Evolutionary conservation across 1,140 invertebrate species (phyloP), one percentile per base, ranked within the genome.

Genomic region (Zaprionus africanus): DNA sequence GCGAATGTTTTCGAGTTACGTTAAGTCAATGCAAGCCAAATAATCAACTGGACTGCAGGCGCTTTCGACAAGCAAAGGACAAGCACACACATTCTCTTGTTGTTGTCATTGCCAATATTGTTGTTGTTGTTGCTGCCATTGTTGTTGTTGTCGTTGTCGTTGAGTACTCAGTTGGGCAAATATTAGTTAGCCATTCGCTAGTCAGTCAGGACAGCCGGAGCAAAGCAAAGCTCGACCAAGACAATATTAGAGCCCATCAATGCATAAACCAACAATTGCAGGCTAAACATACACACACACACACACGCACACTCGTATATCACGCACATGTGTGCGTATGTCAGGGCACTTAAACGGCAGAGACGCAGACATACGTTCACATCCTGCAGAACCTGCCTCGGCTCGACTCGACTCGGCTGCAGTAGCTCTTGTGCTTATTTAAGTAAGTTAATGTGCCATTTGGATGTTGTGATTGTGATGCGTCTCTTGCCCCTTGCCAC

Each of bases 401-500:
- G 22, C 22, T 22, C 22, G 22, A 2, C 41, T 46, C 6, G n/a
- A 56, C 15, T 51, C 68, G 22, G n/a, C 31, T 59, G 75, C 51
- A 49, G 66, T 56, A 36, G 59, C 56, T 41, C 49, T 53, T 81
- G 65, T 81, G 81, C 84, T 79, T 90, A 74, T 80, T 70, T 87
- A 81, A 87, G 84, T 84, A 81, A 88, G 84, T 87, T 87, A 87
- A 87, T 87, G 88, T 87, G 84, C 74, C 84, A 87, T 87, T 88
- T 76, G 78, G 83, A 88, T 87, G 84, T 72, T 83, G 74, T 81
- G 84, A 88, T 80, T 43, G 36, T 43, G 41, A 26, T 15, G 26
- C 11, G 15, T 15, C 11, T 13, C 19, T 17, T 38, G 43, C 46
- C 31, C 9, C 6, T n/a, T 17, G n/a, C 41, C 41, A 15, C 36